Evolutionary conservation across 1,140 invertebrate species (phyloP), one percentile per base, ranked within the genome.

Genomic region (Drosophila mauritiana): DNA sequence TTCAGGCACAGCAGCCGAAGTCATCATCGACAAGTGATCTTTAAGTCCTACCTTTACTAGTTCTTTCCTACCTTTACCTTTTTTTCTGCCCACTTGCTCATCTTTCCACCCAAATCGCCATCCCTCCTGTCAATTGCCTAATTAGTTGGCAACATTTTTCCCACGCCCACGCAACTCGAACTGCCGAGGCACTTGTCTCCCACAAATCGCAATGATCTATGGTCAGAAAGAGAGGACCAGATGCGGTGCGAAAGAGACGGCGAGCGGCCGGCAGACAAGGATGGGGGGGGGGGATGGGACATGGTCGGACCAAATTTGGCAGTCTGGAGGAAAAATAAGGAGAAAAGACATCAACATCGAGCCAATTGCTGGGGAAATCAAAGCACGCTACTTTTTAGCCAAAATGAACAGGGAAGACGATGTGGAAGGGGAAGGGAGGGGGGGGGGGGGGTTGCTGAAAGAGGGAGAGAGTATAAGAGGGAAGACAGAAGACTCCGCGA

Each of bases 121-220:
- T 20, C 7, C 25, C 22, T 51, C 49, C 64, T 58, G 67, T 70
- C 65, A 72, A 59, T 72, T 54, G 58, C 48, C 81, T 85, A 86
- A 85, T 85, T 85, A 85, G 82, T 78, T 78, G 78, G 46, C 27
- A 49, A 52, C 4, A 20, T 69, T 86, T 85, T 85, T 85, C 81
- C 81, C 81, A 85, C 81, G 82, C 81, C 81, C 82, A 81, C 81
- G 81, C 77, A 83, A 49, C 49, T 31, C 22, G 17, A 37, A 64
- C 17, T 34, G 42, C 13, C 17, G 37, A 58, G 42, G 45, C 81
- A 85, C 81, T 84, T 84, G 81, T 77, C 81, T 59, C 27, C 56
- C 45, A 75, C 73, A 65, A 73, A 78, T 85, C 68, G 52, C 52
- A 46, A 70, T 86, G 82, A 85, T 85, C 82, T 78, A 85, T 85